Evolutionary conservation across 2,888 invertebrate species (phyloP).

Genomic region (Ommatoiulus sabulosus): DNA sequence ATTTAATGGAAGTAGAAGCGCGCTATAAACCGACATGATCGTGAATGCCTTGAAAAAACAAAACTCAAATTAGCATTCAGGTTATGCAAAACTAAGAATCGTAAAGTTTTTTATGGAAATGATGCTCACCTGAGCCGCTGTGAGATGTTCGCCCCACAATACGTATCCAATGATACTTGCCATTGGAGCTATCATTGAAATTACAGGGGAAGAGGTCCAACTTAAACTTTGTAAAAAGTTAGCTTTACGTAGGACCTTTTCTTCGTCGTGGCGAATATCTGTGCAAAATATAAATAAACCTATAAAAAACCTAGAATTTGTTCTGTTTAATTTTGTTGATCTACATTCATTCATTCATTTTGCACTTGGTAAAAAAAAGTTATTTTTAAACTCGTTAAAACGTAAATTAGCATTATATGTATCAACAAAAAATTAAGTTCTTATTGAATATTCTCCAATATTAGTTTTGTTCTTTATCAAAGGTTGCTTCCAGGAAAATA

Average conservation of each 20-base stretch:
- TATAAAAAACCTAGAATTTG: neutral
- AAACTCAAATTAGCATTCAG: neutral
- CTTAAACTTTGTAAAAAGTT: slow-evolving; percentile 74
- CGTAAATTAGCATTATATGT: too few species aligned
- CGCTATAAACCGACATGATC: slow-evolving; percentile 51
- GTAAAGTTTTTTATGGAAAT: neutral
- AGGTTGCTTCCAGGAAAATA: too few species aligned
- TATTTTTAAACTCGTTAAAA: neutral
- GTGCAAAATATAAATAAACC: neutral
- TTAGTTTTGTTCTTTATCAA: too few species aligned
- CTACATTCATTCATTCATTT: too few species aligned
- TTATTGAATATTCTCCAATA: too few species aligned
- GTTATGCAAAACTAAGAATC: neutral
- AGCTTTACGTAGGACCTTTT: slow-evolving; percentile 71
- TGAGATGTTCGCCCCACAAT: slow-evolving; percentile 72
- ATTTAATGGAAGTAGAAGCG: slow-evolving; percentile 55
- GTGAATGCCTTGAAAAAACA: slow-evolving; percentile 53
- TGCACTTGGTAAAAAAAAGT: neutral
- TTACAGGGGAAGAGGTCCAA: slow-evolving; percentile 73
- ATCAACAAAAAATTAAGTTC: too few species aligned
- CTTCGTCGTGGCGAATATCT: slow-evolving; percentile 72
- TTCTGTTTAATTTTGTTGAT: neutral
- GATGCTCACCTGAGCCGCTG: slow-evolving; percentile 72
- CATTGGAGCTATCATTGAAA: slow-evolving; percentile 74
- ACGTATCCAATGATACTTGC: slow-evolving; percentile 73